phyloP scores from a whole-genome alignment of 2,888 invertebrate species.

The Caenorhabditis wallacei region DNA sequence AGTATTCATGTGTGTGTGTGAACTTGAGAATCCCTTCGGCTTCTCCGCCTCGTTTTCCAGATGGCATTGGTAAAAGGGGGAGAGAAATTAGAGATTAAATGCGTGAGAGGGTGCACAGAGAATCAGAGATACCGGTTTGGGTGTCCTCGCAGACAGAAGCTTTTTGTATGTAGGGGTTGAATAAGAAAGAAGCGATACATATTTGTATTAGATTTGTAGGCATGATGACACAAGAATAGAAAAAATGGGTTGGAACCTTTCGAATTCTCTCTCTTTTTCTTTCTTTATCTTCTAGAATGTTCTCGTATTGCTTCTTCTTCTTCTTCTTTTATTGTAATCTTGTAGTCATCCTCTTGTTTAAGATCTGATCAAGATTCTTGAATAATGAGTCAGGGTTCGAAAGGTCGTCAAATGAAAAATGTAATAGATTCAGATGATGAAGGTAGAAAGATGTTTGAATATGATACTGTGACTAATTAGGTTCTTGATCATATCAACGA shows the following conservation, averaged over 20 bases:
- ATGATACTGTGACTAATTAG: constrained; percentile 30
- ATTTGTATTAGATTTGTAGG: constrained; percentile 46
- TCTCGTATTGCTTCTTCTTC: neutral
- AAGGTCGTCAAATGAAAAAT: constrained; percentile 12
- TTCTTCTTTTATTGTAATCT: constrained; percentile 3
- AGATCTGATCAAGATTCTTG: constrained; percentile 35
- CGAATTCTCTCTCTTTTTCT: neutral
- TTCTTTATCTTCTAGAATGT: neutral
- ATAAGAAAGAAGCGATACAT: constrained; percentile 31
- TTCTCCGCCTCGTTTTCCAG: constrained; percentile 42
- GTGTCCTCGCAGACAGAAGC: constrained; percentile 35
- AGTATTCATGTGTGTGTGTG: constrained; percentile 10
- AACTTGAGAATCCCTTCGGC: constrained; percentile 21
- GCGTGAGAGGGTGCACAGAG: constrained; percentile 15
- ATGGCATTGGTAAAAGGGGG: constrained; percentile 45
- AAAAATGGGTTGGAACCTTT: constrained; percentile 24
- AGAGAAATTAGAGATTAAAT: constrained; percentile 13
- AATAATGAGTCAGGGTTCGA: constrained; percentile 28
- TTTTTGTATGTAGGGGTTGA: constrained; percentile 26
- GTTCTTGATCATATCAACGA: constrained; percentile 10
- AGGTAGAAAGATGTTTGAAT: constrained; percentile 27
- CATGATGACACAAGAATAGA: constrained; percentile 34
- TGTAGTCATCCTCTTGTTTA: constrained; percentile 23
- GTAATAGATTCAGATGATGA: constrained; percentile 24
- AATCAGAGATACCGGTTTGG: constrained; percentile 31